Conservation (phyloP, 2,113 vertebrate species). For the Caranx ignobilis region DNA sequence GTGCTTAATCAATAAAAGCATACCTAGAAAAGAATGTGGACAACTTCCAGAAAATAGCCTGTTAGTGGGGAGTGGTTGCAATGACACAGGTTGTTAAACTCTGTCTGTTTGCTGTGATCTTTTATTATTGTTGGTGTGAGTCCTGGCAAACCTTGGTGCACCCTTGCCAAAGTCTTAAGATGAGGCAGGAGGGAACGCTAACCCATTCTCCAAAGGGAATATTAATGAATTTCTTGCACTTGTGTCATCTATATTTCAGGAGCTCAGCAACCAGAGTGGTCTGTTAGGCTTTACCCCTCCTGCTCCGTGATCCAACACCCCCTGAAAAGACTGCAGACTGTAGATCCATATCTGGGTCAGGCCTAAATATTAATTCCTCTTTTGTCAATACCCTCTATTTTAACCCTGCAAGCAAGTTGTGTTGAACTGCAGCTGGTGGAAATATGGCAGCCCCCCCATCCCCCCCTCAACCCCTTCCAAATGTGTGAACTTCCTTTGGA, state of each 20-base stretch:
- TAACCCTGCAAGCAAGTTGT: slow-evolving; percentile 11
- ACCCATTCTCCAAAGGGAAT: slow-evolving; percentile 52
- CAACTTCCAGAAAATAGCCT: slow-evolving; percentile 1
- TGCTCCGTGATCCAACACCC: neutral
- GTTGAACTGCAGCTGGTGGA: slow-evolving; percentile 21
- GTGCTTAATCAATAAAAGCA: neutral
- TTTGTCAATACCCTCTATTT: slow-evolving; percentile 28
- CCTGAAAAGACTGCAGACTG: slow-evolving; percentile 18
- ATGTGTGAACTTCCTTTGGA: slow-evolving; percentile 17
- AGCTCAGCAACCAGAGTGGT: slow-evolving; percentile 45
- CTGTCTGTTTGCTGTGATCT: slow-evolving; percentile 8
- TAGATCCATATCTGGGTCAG: slow-evolving; percentile 62
- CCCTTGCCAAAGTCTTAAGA: slow-evolving; percentile 22
- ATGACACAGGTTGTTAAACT: neutral
- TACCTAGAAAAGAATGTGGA: neutral
- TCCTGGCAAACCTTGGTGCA: neutral
- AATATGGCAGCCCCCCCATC: neutral
- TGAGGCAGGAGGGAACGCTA: slow-evolving; percentile 6
- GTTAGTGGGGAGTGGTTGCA: neutral
- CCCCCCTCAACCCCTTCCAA: too few species aligned
- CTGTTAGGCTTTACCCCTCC: slow-evolving; percentile 6
- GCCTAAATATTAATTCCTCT: slow-evolving; percentile 36
- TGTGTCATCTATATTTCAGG: slow-evolving; percentile 76
- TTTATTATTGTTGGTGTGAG: slow-evolving; percentile 25
- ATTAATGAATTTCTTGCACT: slow-evolving; percentile 62